Evolutionary conservation across 2,113 vertebrate species (phyloP), one percentile per base, ranked within the genome.

Genomic region (Chionis minor): DNA sequence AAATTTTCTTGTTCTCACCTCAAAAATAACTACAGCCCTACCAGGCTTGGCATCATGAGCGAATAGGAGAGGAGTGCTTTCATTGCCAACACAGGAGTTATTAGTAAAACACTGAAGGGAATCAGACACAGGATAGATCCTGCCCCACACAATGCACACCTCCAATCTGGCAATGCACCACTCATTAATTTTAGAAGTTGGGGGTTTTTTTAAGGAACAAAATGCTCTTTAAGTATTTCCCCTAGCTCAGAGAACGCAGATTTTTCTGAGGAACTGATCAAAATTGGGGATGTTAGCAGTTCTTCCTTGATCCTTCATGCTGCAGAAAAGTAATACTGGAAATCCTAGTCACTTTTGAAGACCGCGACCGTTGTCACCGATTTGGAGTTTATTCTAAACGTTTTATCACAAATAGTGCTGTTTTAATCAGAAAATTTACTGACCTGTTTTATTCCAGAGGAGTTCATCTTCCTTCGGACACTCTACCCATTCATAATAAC

Each of bases 351-450:
- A 21, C 23, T 69, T 62, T 11, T 27, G 47, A 89, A 89, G 42
- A 81, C 19, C 1, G 1, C 3, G 4, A n/a, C 23, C 17, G 63
- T 6, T 63, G 22, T 5, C 33, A 30, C 12, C 56, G 47, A 59
- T 28, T 52, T 42, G 23, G 11, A 79, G 38, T 66, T 81, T 86
- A 70, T 73, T 74, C 23, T 19, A n/a, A 38, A 51, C n/a, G 16
- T 59, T 89, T 85, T n/a, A 73, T 49, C 38, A 24, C 32, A 54
- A 88, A 66, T n/a, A 86, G 15, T 83, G 16, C 14, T 80, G 28
- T 8, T 90, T 82, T 61, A 67, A 88, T 62, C 62, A 81, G 22
- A 88, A 91, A 73, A 70, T 73, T 49, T 80, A 86, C 22, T 49
- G 15, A 66, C 14, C 6, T 87, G 4, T 80, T 87, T 81, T 72